These are phyloP conservation scores for Spisula solida DNA, from an alignment of 2,888 invertebrate genomes.

Conservation along the genomic window DNA sequence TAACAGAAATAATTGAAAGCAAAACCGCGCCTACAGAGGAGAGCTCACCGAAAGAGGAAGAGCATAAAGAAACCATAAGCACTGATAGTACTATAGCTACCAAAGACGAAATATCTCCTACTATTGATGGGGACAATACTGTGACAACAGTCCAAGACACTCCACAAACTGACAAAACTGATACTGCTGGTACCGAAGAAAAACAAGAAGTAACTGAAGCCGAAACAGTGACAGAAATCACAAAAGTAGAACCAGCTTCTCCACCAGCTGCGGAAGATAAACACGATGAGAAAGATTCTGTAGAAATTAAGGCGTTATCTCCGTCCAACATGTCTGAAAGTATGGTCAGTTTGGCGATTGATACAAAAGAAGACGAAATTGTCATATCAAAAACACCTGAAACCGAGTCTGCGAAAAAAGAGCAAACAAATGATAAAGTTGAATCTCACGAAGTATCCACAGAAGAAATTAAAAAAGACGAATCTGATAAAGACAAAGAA, in stretches of 20 bases:
- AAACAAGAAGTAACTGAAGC: background rate
- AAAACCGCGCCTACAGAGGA: background rate
- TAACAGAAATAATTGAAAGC: background rate
- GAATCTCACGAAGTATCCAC: background rate
- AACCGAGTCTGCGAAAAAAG: background rate
- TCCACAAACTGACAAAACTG: conserved; percentile 10
- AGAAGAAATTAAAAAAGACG: background rate
- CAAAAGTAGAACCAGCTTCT: background rate
- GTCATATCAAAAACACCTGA: background rate
- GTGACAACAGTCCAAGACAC: conserved; percentile 14
- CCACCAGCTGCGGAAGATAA: conserved; percentile 35
- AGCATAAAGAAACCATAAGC: background rate
- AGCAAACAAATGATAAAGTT: conserved; percentile 2
- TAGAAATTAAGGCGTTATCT: background rate
- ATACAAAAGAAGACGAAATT: background rate
- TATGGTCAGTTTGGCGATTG: background rate
- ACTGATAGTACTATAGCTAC: conserved; percentile 28
- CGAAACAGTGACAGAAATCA: conserved; percentile 17
- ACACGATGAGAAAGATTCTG: conserved; percentile 26
- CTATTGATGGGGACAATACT: conserved; percentile 8
- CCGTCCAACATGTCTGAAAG: conserved; percentile 8
- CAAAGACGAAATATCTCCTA: background rate
- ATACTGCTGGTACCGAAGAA: background rate
- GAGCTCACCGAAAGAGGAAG: background rate
- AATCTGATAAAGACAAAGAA: background rate